Percentiles rank a stretch among this genome's conserved stretches.
Conservation (phyloP, 2,888 invertebrate genomes). For the Tenthredo amoena region DNA sequence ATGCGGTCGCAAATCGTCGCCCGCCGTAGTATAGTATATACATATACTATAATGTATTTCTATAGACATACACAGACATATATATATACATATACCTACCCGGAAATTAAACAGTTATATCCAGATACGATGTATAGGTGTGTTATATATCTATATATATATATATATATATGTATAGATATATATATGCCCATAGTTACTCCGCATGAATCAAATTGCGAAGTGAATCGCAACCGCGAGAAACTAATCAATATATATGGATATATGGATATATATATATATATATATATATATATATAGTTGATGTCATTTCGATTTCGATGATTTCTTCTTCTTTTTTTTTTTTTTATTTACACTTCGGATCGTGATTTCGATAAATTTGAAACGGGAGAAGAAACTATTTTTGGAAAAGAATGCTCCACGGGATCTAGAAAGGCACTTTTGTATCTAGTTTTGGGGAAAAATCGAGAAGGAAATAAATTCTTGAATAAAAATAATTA, state of each 20-base stretch:
- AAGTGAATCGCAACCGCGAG: background rate
- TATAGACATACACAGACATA: background rate
- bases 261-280: too few relatives aligned
- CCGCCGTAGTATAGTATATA: background rate
- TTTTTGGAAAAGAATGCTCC: too few relatives aligned
- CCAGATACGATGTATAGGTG: background rate
- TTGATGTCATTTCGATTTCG: too few relatives aligned
- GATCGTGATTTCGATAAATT: too few relatives aligned
- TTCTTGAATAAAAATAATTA: too few relatives aligned
- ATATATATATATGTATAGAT: background rate
- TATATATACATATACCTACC: background rate
- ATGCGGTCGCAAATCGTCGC: background rate
- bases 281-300: too few relatives aligned
- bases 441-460: too few relatives aligned
- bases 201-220: background rate
- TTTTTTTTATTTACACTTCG: too few relatives aligned
- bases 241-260: constrained; percentile 21
- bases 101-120: constrained; percentile 43
- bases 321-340: background rate
- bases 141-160: constrained; percentile 1
- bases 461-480: too few relatives aligned
- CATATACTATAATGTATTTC: background rate
- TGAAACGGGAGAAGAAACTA: too few relatives aligned
- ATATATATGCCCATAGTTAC: background rate
- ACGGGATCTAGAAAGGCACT: too few relatives aligned